Percentiles rank a stretch among this genome's conserved stretches.
Evolutionary conservation across 2,113 vertebrate genomes (phyloP).

Genomic region (Menidia beryllina): DNA sequence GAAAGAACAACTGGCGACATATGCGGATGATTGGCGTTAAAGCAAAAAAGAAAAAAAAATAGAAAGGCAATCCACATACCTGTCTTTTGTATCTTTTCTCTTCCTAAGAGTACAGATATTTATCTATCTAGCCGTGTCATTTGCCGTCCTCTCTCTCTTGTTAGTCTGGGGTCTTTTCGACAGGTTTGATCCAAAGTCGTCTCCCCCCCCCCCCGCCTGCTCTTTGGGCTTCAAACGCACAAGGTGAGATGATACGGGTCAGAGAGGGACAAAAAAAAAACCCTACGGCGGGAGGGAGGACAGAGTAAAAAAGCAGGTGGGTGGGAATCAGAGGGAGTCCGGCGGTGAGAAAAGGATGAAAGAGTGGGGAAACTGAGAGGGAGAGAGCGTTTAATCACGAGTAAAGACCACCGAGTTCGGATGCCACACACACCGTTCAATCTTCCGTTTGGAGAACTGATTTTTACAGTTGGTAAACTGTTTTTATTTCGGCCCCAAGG

Average conservation of each 20-base stretch:
- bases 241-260: conserved; percentile 67
- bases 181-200: conserved; percentile 61
- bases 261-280: conserved; percentile 48
- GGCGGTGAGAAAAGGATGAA: conserved; percentile 49
- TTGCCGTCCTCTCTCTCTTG: conserved; percentile 12
- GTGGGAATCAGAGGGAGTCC: conserved; percentile 50
- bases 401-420: not conserved
- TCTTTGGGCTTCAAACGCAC: conserved; percentile 69
- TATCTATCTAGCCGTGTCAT: conserved; percentile 4
- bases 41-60: conserved; percentile 49
- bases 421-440: too few relatives aligned
- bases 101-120: conserved; percentile 16
- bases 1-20: conserved; percentile 65
- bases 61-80: conserved; percentile 33
- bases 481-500: not conserved
- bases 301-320: conserved; percentile 18
- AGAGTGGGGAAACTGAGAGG: conserved; percentile 33
- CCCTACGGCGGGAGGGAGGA: conserved; percentile 21
- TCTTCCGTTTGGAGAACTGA: too few relatives aligned
- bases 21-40: conserved; percentile 63
- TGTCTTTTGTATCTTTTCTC: conserved; percentile 41
- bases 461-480: too few relatives aligned
- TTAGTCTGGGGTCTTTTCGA: conserved; percentile 50
- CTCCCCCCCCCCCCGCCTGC: conserved; percentile 52
- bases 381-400: not conserved